Percentiles rank a stretch among this genome's conserved stretches.
These are phyloP conservation scores for Tonatia bakeri DNA, from an alignment of 2,113 vertebrate genomes.

Conservation along the genomic window DNA sequence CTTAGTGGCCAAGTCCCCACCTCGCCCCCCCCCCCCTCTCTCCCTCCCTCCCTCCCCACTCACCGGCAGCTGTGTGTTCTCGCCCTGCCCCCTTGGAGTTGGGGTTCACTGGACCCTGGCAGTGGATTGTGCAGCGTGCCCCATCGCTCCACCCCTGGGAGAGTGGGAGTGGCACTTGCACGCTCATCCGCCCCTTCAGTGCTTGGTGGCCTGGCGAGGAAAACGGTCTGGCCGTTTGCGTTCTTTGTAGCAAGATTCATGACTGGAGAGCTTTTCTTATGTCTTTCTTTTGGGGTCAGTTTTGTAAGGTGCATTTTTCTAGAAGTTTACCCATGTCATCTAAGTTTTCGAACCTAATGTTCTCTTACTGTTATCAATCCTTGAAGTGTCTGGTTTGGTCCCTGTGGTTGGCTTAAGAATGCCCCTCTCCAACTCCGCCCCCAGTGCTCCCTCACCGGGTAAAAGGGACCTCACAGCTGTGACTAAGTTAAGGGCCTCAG, in stretches of 20 bases:
- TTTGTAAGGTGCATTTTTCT: neutral
- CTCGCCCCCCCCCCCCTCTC: too few species aligned
- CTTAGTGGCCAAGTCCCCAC: neutral
- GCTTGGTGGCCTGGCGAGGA: neutral
- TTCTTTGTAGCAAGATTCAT: neutral
- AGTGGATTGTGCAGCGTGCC: neutral
- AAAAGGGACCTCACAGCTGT: neutral
- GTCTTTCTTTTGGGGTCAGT: neutral
- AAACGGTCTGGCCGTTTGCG: neutral
- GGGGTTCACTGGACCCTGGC: neutral
- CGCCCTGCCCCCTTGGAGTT: neutral
- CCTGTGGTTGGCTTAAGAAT: neutral
- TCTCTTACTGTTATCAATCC: neutral
- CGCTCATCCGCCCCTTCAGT: neutral
- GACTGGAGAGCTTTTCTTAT: neutral
- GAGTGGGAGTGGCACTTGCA: neutral
- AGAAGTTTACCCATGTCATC: neutral
- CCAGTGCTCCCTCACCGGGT: neutral
- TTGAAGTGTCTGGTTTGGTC: neutral
- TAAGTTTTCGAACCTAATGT: neutral
- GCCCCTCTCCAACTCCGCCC: rapidly evolving
- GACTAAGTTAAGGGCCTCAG: neutral
- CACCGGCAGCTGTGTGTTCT: neutral
- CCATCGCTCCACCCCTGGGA: neutral
- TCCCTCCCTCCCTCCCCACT: too few species aligned